A percentile compares a stretch with the other conserved stretches of the same genome.
phyloP scores from a whole-genome alignment of 1,140 invertebrate genomes.

The Matsumurasca onukii region DNA sequence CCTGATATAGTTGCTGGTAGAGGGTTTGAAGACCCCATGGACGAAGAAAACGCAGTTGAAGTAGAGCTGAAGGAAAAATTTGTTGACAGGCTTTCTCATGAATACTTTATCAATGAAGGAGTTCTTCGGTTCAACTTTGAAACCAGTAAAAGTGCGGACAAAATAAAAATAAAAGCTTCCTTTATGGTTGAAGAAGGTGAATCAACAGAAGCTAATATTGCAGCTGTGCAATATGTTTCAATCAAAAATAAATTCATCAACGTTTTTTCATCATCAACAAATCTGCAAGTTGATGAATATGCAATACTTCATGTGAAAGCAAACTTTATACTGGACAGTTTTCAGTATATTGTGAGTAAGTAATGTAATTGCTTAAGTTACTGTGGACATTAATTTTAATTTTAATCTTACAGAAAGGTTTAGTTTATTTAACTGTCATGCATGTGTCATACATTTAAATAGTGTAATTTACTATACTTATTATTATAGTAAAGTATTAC shows the following conservation, averaged over 20 bases:
- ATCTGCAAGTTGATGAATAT: constrained; percentile 49
- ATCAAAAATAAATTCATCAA: constrained; percentile 45
- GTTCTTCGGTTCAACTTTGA: constrained; percentile 45
- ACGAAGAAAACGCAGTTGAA: constrained; percentile 33
- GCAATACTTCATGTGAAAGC: constrained; percentile 52
- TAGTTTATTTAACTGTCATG: not conserved
- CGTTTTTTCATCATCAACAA: constrained; percentile 47
- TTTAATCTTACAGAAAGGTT: constrained; percentile 8
- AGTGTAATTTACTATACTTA: not conserved
- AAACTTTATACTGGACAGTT: constrained; percentile 50
- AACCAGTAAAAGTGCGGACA: constrained; percentile 44
- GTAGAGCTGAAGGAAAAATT: constrained; percentile 32
- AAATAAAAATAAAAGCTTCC: constrained; percentile 44
- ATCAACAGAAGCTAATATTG: constrained; percentile 42
- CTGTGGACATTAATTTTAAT: constrained; percentile 21
- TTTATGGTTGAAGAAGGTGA: constrained; percentile 45
- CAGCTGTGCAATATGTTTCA: constrained; percentile 44
- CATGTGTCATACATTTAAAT: not conserved
- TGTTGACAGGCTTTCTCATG: constrained; percentile 17
- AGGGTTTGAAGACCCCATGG: constrained; percentile 21
- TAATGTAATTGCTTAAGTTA: constrained; percentile 20
- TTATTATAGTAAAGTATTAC: too few species aligned
- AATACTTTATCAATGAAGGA: constrained; percentile 40
- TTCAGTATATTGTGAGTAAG: constrained; percentile 52
- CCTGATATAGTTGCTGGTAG: constrained; percentile 36